Evolutionary conservation across 1,140 invertebrate species (phyloP), one percentile per base, ranked within the genome.

Genomic region (Heliconius himera): DNA sequence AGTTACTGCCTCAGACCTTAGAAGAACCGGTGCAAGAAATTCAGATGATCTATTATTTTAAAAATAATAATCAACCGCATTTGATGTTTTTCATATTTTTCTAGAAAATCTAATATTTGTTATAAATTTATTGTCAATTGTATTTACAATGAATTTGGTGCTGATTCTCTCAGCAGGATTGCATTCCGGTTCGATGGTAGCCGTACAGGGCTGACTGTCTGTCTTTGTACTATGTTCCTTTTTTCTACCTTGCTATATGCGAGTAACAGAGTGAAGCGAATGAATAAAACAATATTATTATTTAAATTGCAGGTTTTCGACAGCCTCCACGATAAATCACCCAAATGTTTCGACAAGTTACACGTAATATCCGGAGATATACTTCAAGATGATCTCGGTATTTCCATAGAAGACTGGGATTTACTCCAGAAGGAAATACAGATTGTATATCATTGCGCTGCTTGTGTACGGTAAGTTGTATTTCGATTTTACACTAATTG

Each of bases 371-470:
- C 95, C 46, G 99, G 99, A 18, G 99, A 99, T 93, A 96, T 99
- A 2, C 95, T 97, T 26, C 93, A 96, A 75, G 96, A 97, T 6
- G 96, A 97, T 79, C 94, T 99, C 51, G 99, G 97, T 2, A 88
- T 98, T 3, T 96, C 95, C 1, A 81, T 95, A 2, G 93, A 95
- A 46, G 98, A 98, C 84, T 94, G 95, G 81, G 82, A 93, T 51
- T 86, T 90, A 77, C 83, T 96, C 29, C 93, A 94, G 73, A 90
- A 96, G 16, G 96, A 97, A 79, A 96, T 98, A 22, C 96, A 97
- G 41, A 95, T 98, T n/a, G 95, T 99, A 0, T 98, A 99, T 93
- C 98, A 99, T 87, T 98, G 97, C 85, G 98, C 98, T n/a, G 98
- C 98, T 29, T 98, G 98, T 87, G 97, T 97, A 36, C 93, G 93